A percentile compares a stretch with the other conserved stretches of the same genome.
These are phyloP conservation scores for Diarsia brunnea DNA, from an alignment of 2,888 invertebrate genomes.

Conservation along the genomic window DNA sequence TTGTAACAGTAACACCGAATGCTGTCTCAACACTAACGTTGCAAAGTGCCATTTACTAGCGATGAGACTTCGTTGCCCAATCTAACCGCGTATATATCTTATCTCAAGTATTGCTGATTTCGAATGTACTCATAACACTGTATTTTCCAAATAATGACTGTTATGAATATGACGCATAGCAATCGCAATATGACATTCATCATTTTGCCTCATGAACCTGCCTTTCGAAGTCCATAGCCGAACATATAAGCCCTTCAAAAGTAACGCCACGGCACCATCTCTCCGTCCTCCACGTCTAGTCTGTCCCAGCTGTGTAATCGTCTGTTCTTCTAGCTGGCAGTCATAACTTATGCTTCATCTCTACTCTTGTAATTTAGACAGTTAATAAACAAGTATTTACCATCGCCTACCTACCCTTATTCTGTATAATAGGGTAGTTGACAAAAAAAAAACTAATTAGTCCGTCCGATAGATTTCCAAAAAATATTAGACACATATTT, in stretches of 20 bases:
- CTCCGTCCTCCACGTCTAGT: neutral
- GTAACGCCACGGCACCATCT: neutral
- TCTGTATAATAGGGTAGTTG: too few relatives aligned
- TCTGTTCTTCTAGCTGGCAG: neutral
- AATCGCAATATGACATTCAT: neutral
- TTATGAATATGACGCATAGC: conserved; percentile 35
- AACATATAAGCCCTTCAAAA: neutral
- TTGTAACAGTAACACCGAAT: neutral
- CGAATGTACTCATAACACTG: neutral
- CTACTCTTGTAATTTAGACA: conserved; percentile 2
- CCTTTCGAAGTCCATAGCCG: neutral
- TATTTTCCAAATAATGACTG: conserved; percentile 39
- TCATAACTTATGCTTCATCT: too few relatives aligned
- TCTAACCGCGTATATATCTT: conserved; percentile 33
- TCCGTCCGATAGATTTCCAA: too few relatives aligned
- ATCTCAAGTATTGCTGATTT: conserved; percentile 41
- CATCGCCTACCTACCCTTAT: neutral
- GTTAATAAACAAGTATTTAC: neutral
- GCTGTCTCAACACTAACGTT: conserved; percentile 19
- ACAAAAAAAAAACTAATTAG: too few relatives aligned
- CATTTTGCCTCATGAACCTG: neutral
- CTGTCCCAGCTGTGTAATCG: neutral
- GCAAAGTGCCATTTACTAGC: neutral
- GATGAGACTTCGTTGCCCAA: conserved; percentile 5
- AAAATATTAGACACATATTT: too few relatives aligned